A percentile compares a stretch with the other conserved stretches of the same genome.
Evolutionary conservation across 92 coral and sea anemone genomes (phyloP).

Genomic region (Palythoa heliodiscus): DNA sequence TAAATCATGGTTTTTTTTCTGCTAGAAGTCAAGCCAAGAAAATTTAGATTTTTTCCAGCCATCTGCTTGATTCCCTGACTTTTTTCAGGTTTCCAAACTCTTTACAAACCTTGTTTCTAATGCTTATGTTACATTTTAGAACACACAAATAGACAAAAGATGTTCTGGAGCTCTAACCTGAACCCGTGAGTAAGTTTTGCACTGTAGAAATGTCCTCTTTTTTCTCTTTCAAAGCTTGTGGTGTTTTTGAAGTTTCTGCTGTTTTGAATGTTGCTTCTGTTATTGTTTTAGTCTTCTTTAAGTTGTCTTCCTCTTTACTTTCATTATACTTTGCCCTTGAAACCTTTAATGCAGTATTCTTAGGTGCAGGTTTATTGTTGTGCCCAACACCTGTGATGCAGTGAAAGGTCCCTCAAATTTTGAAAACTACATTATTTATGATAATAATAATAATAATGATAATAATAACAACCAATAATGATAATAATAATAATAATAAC

Average conservation of each 20-base stretch:
- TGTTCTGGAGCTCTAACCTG: background rate
- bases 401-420: too few species aligned
- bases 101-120: too few species aligned
- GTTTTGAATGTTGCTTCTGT: background rate
- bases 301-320: background rate
- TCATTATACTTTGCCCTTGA: constrained; percentile 9
- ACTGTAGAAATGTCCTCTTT: background rate
- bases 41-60: too few species aligned
- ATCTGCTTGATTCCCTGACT: too few species aligned
- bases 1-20: too few species aligned
- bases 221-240: background rate
- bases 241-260: background rate
- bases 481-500: too few species aligned
- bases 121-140: background rate
- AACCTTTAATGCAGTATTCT: background rate
- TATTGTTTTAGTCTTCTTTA: background rate
- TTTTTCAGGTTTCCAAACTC: too few species aligned
- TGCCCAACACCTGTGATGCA: background rate
- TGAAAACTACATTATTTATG: too few species aligned
- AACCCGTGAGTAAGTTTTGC: background rate
- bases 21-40: too few species aligned
- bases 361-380: background rate
- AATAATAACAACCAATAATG: too few species aligned
- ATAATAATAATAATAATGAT: too few species aligned
- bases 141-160: background rate